A percentile compares a stretch with the other conserved stretches of the same genome.
phyloP scores from a whole-genome alignment of 2,888 invertebrate species.

The Sphaerophoria taeniata region DNA sequence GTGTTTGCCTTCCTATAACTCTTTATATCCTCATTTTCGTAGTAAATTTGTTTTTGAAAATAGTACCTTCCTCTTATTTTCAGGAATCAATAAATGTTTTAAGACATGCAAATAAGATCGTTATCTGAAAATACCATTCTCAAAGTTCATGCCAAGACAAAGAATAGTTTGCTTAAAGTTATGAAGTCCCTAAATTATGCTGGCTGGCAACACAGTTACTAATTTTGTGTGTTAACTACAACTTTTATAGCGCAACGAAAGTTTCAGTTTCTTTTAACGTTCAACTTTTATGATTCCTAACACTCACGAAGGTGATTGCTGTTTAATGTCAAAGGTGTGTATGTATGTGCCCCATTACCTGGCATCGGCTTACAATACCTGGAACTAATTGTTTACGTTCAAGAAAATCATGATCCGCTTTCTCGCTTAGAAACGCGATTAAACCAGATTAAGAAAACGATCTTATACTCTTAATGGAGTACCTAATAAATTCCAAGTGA shows the following conservation, averaged over 20 bases:
- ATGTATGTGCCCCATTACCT: neutral
- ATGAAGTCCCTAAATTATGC: too few relatives aligned
- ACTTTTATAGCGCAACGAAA: neutral
- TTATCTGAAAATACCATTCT: too few relatives aligned
- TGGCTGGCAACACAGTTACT: too few relatives aligned
- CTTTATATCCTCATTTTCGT: too few relatives aligned
- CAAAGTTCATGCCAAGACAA: too few relatives aligned
- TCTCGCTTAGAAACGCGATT: constrained; percentile 41
- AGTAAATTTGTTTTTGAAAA: too few relatives aligned
- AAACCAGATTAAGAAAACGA: constrained; percentile 46
- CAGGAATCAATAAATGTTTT: too few relatives aligned
- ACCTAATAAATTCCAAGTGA: constrained; percentile 51
- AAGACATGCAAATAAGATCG: too few relatives aligned
- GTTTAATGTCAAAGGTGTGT: constrained; percentile 14
- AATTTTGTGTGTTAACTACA: too few relatives aligned
- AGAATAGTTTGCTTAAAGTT: too few relatives aligned
- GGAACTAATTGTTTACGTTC: constrained; percentile 55
- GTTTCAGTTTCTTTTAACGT: neutral
- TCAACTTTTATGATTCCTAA: constrained; percentile 2
- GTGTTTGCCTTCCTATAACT: too few relatives aligned
- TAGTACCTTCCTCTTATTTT: too few relatives aligned
- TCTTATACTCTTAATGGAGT: constrained; percentile 10
- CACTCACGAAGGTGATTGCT: constrained; percentile 32
- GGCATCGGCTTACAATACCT: neutral
- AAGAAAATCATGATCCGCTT: constrained; percentile 54